These are phyloP conservation scores for Bombus soroeensis DNA, from an alignment of 1,140 invertebrate species.

Conservation along the genomic window DNA sequence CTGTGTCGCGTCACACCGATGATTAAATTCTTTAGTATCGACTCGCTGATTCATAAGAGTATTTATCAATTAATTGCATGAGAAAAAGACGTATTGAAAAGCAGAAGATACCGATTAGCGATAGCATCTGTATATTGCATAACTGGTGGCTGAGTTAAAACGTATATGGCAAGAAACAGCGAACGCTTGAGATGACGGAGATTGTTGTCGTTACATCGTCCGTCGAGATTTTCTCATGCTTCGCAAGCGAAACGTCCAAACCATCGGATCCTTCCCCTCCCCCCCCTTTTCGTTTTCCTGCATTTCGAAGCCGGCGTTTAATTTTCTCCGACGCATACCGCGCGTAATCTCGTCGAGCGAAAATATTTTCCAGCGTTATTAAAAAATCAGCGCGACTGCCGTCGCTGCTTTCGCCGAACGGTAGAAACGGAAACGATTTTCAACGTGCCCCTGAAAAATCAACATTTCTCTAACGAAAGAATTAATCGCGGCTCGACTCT, in stretches of 20 bases:
- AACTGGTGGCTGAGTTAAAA: neutral
- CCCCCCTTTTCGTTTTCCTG: no score
- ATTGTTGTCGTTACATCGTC: neutral
- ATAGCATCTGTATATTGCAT: neutral
- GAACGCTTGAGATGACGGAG: neutral
- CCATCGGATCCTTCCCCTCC: neutral
- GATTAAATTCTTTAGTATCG: neutral
- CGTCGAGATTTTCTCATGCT: neutral
- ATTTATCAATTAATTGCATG: constrained; percentile 2
- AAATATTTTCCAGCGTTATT: constrained; percentile 38
- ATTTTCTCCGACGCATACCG: constrained; percentile 45
- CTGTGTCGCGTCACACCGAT: neutral
- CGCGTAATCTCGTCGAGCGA: constrained; percentile 35
- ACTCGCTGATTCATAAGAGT: neutral
- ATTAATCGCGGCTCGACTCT: neutral
- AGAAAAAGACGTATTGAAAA: neutral
- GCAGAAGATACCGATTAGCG: neutral
- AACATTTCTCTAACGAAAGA: constrained; percentile 36
- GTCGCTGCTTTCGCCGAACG: neutral
- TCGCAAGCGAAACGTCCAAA: neutral
- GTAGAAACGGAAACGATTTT: constrained; percentile 39
- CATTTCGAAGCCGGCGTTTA: constrained; percentile 19
- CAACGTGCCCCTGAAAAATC: constrained; percentile 45
- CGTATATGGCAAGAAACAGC: neutral
- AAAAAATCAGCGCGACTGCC: constrained; percentile 7